Evolutionary conservation across 2,888 invertebrate species (phyloP), one percentile per base, ranked within the genome.

Genomic region (Dolichopus griseipennis): DNA sequence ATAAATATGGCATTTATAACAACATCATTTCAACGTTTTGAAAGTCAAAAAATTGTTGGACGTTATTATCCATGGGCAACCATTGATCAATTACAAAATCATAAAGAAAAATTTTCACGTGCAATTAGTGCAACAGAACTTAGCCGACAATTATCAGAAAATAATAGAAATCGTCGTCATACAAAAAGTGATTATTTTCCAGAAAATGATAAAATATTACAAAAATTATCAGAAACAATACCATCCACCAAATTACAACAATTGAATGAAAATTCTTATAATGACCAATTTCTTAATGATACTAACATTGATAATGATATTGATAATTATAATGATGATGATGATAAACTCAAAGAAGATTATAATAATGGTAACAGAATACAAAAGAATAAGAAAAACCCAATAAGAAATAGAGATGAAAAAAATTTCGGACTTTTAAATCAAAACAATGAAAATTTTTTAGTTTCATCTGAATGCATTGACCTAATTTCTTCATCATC

Each of bases 11-110:
- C 91, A 0, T 85, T 87, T 68, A 87, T 88, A 61, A 89, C 90
- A 20, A 86, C 89, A 34, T 82, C 86, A 33, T 92, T 89, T 75
- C 88, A 91, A 79, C 85, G 91, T 75, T 91, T 91, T 76, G 91
- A 91, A 80, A 87, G 90, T 72, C 91, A 92, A 80, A 89, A 90
- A 74, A 76, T 89, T 43, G 86, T 86, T 67, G 91, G 91, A 0
- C 85, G 84, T 75, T 88, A 91, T 78, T 33, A 34, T n/a, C 91
- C 91, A 2, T 92, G 92, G 92, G 85, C 85, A 27, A 83, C 82
- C 65, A 75, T 78, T 3, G 76, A 79, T n/a, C 80, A 82, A 71
- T 73, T 77, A 37, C 72, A 75, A 41, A 68, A 71, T 2, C 75
- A 75, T 66, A 74, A 72, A 65, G 69, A 65, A 64, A 68, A 67